A percentile compares a stretch with the other conserved stretches of the same genome.
phyloP scores from a whole-genome alignment of 2,113 vertebrate genomes.

The Mus pahari region DNA sequence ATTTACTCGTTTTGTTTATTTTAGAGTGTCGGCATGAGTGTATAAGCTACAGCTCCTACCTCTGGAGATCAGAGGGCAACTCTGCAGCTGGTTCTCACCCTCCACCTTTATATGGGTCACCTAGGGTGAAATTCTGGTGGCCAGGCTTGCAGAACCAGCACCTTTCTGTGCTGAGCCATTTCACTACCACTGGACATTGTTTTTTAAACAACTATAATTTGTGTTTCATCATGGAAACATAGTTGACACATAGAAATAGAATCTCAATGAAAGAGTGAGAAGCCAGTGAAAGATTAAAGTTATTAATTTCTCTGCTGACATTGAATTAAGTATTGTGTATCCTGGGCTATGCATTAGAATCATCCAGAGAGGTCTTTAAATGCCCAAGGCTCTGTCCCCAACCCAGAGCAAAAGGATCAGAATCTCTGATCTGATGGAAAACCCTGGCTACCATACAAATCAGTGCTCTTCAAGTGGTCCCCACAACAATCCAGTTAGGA shows the following conservation, averaged over 20 bases:
- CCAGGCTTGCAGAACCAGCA: neutral
- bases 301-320: conserved; percentile 6
- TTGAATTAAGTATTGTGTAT: neutral
- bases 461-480: neutral
- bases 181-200: neutral
- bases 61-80: neutral
- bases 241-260: neutral
- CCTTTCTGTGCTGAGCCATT: neutral
- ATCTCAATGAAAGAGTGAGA: conserved; percentile 59
- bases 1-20: neutral
- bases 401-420: neutral
- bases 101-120: neutral
- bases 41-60: neutral
- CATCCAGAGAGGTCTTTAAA: neutral
- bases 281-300: conserved; percentile 36
- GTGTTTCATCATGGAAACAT: neutral
- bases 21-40: neutral
- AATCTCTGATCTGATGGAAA: neutral
- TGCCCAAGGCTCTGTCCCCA: neutral
- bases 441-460: neutral
- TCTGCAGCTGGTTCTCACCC: neutral
- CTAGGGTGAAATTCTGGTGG: neutral
- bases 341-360: neutral
- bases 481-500: neutral
- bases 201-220: conserved; percentile 11